phyloP scores from a whole-genome alignment of 1,140 invertebrate species.

The Brachionus angularis region DNA sequence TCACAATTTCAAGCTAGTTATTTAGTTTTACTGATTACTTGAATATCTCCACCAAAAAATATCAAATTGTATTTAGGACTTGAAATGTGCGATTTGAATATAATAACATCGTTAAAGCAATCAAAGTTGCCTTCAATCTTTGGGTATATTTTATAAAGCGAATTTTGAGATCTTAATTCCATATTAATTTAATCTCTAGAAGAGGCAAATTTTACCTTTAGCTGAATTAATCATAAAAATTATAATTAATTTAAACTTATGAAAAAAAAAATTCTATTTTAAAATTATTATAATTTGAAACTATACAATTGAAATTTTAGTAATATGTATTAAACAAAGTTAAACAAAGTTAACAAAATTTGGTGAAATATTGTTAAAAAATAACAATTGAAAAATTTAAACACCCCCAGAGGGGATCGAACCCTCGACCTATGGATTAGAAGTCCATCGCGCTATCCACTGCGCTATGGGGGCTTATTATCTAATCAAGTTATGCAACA shows the following conservation, averaged over 20 bases:
- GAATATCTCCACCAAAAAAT: constrained; percentile 39
- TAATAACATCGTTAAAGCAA: constrained; percentile 39
- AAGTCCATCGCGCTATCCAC: not conserved
- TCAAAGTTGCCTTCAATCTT: constrained; percentile 10
- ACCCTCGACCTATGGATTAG: not conserved
- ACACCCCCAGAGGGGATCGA: not conserved
- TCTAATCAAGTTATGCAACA: no score
- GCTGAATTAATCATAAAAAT: not conserved
- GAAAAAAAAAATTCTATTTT: no score
- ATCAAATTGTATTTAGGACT: constrained; percentile 29
- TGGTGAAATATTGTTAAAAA: no score
- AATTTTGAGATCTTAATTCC: not conserved
- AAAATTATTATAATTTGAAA: no score
- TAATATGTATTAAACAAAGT: no score
- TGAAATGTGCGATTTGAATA: not conserved
- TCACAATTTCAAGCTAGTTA: not conserved
- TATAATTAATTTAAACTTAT: not conserved
- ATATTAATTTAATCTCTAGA: not conserved
- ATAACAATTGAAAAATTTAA: not conserved
- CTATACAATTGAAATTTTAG: no score
- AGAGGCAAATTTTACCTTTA: not conserved
- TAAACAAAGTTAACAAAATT: no score
- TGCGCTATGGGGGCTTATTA: not conserved
- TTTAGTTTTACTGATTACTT: not conserved
- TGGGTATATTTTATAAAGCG: not conserved